Percentiles rank a stretch among this genome's conserved stretches.
Conservation (phyloP, 2,888 invertebrate species). For the Scaptomyza cyrtandrae region DNA sequence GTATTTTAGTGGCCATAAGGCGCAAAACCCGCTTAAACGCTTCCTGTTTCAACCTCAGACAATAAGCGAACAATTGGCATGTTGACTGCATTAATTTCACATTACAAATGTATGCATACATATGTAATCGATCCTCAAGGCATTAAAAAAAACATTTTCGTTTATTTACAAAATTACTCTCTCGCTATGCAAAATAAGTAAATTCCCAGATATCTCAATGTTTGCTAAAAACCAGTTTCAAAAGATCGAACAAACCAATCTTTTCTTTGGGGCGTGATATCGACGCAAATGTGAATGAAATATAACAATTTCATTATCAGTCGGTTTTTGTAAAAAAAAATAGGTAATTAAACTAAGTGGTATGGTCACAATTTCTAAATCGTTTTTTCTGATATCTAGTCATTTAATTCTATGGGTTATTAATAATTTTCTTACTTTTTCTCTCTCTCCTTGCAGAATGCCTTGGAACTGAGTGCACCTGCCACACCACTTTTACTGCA, state of each 20-base stretch:
- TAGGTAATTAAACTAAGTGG: background rate
- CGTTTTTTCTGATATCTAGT: no score
- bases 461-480: conserved; percentile 94
- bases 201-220: no score
- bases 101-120: conserved; percentile 27
- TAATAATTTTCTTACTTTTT: background rate
- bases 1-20: no score
- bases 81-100: conserved; percentile 68
- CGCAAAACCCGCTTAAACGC: conserved; percentile 17
- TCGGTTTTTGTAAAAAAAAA: background rate
- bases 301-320: conserved; percentile 35
- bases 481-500: conserved; percentile 94
- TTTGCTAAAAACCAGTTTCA: conserved; percentile 34
- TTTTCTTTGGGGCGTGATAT: conserved; percentile 36
- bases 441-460: conserved; percentile 88
- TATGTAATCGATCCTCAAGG: background rate
- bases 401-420: background rate
- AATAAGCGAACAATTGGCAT: conserved; percentile 60
- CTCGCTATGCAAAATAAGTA: no score
- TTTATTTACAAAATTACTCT: no score
- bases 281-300: conserved; percentile 57
- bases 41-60: conserved; percentile 67
- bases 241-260: conserved; percentile 1
- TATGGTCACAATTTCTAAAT: no score
- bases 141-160: background rate